Evolutionary conservation across 2,113 vertebrate genomes (phyloP).

Genomic region (Dipodomys spectabilis): DNA sequence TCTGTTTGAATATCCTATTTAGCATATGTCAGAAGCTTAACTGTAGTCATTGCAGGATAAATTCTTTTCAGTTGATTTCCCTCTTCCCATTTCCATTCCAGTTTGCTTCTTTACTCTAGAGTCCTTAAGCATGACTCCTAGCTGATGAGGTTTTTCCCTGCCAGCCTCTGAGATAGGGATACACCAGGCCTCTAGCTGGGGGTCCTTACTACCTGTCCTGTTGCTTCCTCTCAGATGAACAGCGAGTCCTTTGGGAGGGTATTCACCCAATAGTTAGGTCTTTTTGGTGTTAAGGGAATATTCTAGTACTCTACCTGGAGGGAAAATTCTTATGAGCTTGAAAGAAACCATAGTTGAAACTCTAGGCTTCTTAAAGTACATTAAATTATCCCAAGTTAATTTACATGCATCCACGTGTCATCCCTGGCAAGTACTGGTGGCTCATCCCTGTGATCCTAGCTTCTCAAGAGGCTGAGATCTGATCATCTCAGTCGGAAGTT

Average conservation of each 20-base stretch:
- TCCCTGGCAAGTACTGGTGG: too few relatives aligned
- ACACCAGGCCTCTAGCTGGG: not conserved
- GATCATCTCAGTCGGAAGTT: too few relatives aligned
- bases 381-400: too few relatives aligned
- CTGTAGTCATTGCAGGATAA: not conserved
- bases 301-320: not conserved
- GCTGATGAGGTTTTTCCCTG: rapidly evolving
- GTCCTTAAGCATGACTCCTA: not conserved
- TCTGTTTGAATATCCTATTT: not conserved
- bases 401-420: not conserved
- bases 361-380: not conserved
- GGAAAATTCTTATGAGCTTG: not conserved
- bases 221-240: not conserved
- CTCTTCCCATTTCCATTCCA: not conserved
- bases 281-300: not conserved
- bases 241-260: not conserved
- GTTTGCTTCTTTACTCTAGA: not conserved
- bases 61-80: not conserved
- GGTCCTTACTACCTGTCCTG: not conserved
- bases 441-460: too few relatives aligned
- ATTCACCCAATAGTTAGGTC: not conserved
- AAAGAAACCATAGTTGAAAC: not conserved
- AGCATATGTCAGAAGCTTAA: not conserved
- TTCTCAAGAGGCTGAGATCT: too few relatives aligned
- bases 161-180: rapidly evolving